phyloP scores from a whole-genome alignment of 2,888 invertebrate species.

The Mesopsocus fuscifrons region DNA sequence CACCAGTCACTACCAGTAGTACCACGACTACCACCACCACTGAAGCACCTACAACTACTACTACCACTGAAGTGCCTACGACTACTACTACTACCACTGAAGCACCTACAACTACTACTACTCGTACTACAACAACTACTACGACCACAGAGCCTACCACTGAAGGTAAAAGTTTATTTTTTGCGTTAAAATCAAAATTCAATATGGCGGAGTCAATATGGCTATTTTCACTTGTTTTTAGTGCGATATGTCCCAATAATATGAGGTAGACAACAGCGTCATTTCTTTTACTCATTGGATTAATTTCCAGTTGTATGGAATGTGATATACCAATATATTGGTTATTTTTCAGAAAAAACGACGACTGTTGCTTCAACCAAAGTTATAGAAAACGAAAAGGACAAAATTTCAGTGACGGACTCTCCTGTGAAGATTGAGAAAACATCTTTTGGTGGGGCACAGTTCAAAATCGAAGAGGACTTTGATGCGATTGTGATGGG shows the following conservation, averaged over 20 bases:
- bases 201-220: no score
- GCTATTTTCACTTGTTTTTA: no score
- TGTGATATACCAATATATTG: no score
- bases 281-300: no score
- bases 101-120: not conserved
- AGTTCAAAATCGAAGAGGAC: constrained; percentile 15
- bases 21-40: not conserved
- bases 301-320: no score
- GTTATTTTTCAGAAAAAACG: no score
- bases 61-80: not conserved
- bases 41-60: not conserved
- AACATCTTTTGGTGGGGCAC: constrained; percentile 1
- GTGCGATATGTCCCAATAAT: no score
- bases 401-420: no score
- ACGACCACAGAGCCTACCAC: not conserved
- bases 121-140: constrained; percentile 1
- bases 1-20: not conserved
- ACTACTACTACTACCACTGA: not conserved
- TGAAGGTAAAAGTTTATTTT: no score
- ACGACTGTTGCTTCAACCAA: not conserved
- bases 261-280: no score
- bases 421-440: no score
- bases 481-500: constrained; percentile 16
- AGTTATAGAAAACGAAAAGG: not conserved
- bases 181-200: no score